Evolutionary conservation across 2,113 vertebrate genomes (phyloP), one percentile per base, ranked within the genome.

Genomic region (Passer domesticus): DNA sequence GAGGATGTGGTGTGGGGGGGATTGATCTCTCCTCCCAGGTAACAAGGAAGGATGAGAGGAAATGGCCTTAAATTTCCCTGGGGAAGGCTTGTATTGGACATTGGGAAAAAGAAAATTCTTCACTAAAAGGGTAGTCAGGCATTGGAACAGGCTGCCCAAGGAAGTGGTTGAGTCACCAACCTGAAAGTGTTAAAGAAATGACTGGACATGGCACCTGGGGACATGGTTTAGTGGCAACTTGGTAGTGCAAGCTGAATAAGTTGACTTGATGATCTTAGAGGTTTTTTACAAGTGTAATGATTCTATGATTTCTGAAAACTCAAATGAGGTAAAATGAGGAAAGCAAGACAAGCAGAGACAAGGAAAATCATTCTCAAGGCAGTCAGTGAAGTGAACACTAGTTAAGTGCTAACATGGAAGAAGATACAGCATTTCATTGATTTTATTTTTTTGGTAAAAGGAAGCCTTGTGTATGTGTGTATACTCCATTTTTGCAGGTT

Each of bases 291-390:
- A 16, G 6, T 35, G 18, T 28, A 49, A 33, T 6, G 7, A 33
- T 20, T 27, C 55, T 13, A 16, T 11, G 21, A 69, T 49, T 43
- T 77, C 31, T 3, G 1, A 27, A 95, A 53, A 91, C 79, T 94
- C 92, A 95, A 95, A 90, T 72, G 28, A 89, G 22, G 6, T n/a
- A 91, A 96, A 90, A 70, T 23, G 47, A 69, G 43, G 35, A 37
- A 83, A 94, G 60, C 25, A 79, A 87, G 60, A 90, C 66, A 86
- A 76, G 19, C 41, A 89, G 82, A 87, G 25, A 52, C 59, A 90
- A 93, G 58, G 30, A 89, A 90, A 95, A 92, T 63, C 49, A 46
- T 33, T 79, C 67, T 87, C 41, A 70, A 87, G 47, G 56, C 64
- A 90, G 64, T 74, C 44, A 68, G 56, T 70, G 64, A 95, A 94